phyloP scores from a whole-genome alignment of 2,888 invertebrate genomes.

The Cryptus viduatorius region DNA sequence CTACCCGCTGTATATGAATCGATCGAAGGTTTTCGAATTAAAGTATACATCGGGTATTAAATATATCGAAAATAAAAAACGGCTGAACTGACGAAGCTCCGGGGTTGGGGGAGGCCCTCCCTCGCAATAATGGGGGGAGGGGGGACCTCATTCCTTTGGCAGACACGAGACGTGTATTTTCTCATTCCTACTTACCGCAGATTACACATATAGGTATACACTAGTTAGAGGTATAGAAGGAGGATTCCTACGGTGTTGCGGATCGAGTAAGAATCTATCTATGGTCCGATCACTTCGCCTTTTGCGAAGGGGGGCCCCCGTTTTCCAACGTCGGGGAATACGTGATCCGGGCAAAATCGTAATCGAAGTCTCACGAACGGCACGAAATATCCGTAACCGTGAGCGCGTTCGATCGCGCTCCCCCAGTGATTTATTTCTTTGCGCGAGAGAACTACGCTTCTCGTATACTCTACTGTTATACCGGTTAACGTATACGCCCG shows the following conservation, averaged over 20 bases:
- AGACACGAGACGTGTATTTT: constrained; percentile 30
- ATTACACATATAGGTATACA: constrained; percentile 1
- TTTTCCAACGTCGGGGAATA: constrained; percentile 58
- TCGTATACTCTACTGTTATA: constrained; percentile 12
- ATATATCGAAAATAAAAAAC: constrained; percentile 9
- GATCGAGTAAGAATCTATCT: constrained; percentile 65
- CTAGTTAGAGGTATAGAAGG: constrained; percentile 14
- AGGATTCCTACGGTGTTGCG: constrained; percentile 22
- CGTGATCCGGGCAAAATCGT: constrained; percentile 68
- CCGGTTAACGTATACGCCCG: constrained; percentile 13
- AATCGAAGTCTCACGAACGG: constrained; percentile 70
- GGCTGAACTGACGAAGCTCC: constrained; percentile 25
- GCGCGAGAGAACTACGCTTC: constrained; percentile 52
- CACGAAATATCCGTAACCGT: constrained; percentile 67
- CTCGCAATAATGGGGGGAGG: constrained; percentile 26
- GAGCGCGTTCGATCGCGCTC: constrained; percentile 47
- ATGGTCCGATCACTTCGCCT: constrained; percentile 66
- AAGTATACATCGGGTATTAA: background rate
- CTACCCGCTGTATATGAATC: constrained; percentile 46
- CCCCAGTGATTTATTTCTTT: constrained; percentile 65
- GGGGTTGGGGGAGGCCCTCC: constrained; percentile 52
- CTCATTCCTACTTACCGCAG: background rate
- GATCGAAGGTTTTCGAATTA: background rate
- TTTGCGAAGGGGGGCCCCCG: constrained; percentile 46
- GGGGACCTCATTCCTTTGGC: constrained; percentile 38